These are phyloP conservation scores for Mus spicilegus DNA, from an alignment of 2,113 vertebrate species.

Conservation along the genomic window DNA sequence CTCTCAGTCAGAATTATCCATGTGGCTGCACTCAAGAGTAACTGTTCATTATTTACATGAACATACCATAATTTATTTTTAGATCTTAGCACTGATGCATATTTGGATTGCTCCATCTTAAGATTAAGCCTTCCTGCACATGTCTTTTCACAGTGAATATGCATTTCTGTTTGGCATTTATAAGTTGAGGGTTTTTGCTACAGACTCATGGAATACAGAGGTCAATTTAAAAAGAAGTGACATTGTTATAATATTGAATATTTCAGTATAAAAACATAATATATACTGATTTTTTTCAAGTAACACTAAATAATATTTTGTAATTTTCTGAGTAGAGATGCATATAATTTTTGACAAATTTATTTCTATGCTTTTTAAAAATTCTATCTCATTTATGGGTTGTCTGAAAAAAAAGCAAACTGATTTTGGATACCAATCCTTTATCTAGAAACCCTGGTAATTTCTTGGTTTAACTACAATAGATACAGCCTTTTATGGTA, in stretches of 20 bases:
- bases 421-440: neutral
- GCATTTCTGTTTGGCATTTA: constrained; percentile 17
- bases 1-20: constrained; percentile 12
- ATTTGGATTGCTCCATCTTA: neutral
- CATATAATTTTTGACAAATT: neutral
- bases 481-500: neutral
- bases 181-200: neutral
- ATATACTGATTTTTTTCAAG: constrained; percentile 12
- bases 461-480: neutral
- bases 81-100: neutral
- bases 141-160: neutral
- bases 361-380: neutral
- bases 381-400: neutral
- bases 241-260: neutral
- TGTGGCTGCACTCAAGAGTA: neutral
- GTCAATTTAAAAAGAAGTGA: constrained; percentile 37
- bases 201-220: neutral
- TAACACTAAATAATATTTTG: constrained; percentile 22
- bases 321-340: constrained; percentile 4
- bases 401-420: constrained; percentile 33
- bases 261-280: neutral
- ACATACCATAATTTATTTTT: constrained; percentile 19
- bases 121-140: neutral
- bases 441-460: neutral
- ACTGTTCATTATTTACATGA: neutral